Evolutionary conservation across 2,888 invertebrate species (phyloP), one percentile per base, ranked within the genome.

Genomic region (Plebejus melissa): DNA sequence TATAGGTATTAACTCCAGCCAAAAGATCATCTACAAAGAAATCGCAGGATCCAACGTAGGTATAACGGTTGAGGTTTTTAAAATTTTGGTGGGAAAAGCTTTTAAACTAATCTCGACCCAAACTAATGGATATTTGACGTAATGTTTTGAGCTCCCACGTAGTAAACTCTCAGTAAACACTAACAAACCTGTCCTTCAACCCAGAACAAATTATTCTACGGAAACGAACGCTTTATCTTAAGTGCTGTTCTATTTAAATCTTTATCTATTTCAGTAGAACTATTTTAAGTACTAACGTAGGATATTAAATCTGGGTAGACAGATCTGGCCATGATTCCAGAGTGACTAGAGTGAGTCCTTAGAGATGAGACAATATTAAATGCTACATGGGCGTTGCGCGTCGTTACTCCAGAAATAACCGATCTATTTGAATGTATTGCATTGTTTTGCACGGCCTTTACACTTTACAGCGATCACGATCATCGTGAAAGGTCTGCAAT

Each of bases 351-450:
- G 50, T 13, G 13, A 60, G 13, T 65, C 32, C 32, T 65, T 65
- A 32, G 65, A 13, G 65, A 36, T 58, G n/a, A 58, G 11, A 32
- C 13, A 4, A 65, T 36, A 65, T 70, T 41, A n/a, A 16, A 16
- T 38, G 41, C 9, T 70, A 41, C 28, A 70, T 41, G 72, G 28
- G 50, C 54, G 65, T 65, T 32, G 5, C 54, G 72, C 72, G 54
- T 72, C 13, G 72, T 41, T 36, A 16, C 50, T 72, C 72, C 50
- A 72, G 50, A 72, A 72, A 72, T 72, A 72, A 32, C 72, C 28
- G 50, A 28, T 71, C 71, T 71, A 71, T 71, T 71, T 46, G 71
- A 50, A 71, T 60, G 28, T 71, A 22, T 71, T 41, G 22, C 70
- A 71, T 71, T 71, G 71, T 71, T 41, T 71, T 22, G 46, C 5